A percentile compares a stretch with the other conserved stretches of the same genome.
Conservation (phyloP, 2,888 invertebrate species). For the Anorthoa munda region DNA sequence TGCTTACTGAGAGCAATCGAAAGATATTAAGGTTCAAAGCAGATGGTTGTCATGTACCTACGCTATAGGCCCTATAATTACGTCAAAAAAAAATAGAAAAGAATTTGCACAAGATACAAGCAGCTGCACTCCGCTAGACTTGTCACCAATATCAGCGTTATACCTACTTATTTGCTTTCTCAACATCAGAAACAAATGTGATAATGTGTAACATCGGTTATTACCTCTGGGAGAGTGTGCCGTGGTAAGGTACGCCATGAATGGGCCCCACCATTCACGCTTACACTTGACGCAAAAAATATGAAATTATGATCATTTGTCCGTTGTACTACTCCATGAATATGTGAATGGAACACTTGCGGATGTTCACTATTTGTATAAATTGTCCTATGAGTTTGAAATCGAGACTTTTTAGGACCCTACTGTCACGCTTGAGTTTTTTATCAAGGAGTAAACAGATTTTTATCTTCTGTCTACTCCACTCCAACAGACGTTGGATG, state of each 20-base stretch:
- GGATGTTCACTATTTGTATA: constrained; percentile 19
- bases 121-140: background rate
- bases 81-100: background rate
- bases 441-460: background rate
- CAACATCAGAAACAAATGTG: background rate
- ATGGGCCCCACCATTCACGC: constrained; percentile 37
- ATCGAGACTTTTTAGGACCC: background rate
- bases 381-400: constrained; percentile 5
- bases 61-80: no score
- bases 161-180: background rate
- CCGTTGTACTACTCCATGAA: constrained; percentile 25
- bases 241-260: constrained; percentile 3
- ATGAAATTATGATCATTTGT: constrained; percentile 47
- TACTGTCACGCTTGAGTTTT: background rate
- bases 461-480: background rate
- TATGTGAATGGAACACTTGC: constrained; percentile 24
- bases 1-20: background rate
- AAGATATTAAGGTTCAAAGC: background rate
- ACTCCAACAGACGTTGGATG: background rate
- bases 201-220: background rate
- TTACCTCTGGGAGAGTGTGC: background rate
- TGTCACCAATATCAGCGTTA: background rate
- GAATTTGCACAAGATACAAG: background rate
- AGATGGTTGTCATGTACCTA: no score
- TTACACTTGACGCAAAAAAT: constrained; percentile 45